Base-by-base conservation (phyloP, 2,888 invertebrate species). In the Stictocephala bisonia region DNA sequence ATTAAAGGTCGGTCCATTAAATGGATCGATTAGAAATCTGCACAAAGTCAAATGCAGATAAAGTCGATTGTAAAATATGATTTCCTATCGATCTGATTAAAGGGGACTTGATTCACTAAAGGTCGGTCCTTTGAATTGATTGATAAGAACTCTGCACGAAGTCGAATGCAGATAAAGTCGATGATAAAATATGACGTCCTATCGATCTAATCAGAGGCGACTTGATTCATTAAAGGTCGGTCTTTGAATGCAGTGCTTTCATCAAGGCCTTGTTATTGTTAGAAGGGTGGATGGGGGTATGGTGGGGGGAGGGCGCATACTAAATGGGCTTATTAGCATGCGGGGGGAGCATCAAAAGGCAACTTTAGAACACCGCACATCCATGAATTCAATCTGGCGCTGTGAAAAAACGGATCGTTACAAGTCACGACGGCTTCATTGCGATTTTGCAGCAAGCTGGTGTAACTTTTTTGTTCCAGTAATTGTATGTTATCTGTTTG, bases 311-410 rank as follows among this genome's bases (percentile, higher is more conserved):
- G 58, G 40, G 51, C 24, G 48, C 53, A 35, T n/a, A 50, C 18
- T 56, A 56, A 51, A 68, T 56, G 68, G 50, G 72, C 66, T 51
- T 50, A 71, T 50, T 56, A 56, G 56, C 72, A 68, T 72, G 66
- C 50, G 44, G 71, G 41, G 64, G 58, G 56, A 41, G 56, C 20
- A 44, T 64, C 18, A 70, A 70, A 41, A 53, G 40, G 56, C 56
- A 56, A 29, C 56, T 56, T 56, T 27, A 29, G 56, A 56, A 56
- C 56, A 56, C 56, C 56, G 56, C 56, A 29, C 31, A 56, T 56
- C 56, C 56, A 56, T 56, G 31, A 29, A 56, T 29, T 56, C 31
- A 56, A 56, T 56, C 56, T 56, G 56, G 22, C 18, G 56, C 56
- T 56, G 29, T 56, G 29, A 56, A 56, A 56, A 56, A 56, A 24